A percentile compares a stretch with the other conserved stretches of the same genome.
These are phyloP conservation scores for Agrenia bidenticulata DNA, from an alignment of 2,888 invertebrate species.

Conservation along the genomic window DNA sequence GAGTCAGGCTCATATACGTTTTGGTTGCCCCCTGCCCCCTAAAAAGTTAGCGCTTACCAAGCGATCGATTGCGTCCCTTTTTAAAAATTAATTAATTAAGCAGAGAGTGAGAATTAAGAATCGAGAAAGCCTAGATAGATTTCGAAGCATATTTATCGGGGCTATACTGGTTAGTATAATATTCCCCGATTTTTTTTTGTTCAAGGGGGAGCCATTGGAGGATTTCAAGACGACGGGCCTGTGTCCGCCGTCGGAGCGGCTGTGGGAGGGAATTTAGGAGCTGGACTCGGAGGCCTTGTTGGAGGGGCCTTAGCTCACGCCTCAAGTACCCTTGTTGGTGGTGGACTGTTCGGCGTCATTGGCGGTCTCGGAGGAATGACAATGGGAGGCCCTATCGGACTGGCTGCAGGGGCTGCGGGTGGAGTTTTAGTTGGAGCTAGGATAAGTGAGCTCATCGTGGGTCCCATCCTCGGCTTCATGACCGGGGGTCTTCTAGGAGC, in stretches of 20 bases:
- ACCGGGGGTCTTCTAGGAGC: conserved; percentile 18
- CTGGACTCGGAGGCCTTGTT: conserved; percentile 18
- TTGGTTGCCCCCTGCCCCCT: too few species aligned
- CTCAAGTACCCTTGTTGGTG: conserved; percentile 10
- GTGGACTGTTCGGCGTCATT: conserved; percentile 10
- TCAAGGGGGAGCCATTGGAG: conserved; percentile 20
- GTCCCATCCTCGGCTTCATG: conserved; percentile 6
- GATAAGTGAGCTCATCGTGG: conserved; percentile 4
- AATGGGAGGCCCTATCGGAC: conserved; percentile 7
- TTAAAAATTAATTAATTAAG: too few species aligned
- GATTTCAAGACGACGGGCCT: conserved; percentile 6
- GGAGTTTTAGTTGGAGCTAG: conserved; percentile 12
- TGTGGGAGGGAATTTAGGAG: conserved; percentile 17
- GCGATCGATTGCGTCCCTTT: too few species aligned
- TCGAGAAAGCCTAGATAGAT: not conserved
- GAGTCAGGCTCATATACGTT: too few species aligned
- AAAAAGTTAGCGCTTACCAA: too few species aligned
- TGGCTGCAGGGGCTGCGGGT: conserved; percentile 6
- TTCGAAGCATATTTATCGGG: not conserved
- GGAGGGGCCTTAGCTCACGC: conserved; percentile 14
- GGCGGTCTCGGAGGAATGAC: conserved; percentile 16
- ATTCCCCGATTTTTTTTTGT: not conserved
- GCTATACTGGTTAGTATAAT: not conserved
- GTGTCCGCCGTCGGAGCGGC: conserved; percentile 11
- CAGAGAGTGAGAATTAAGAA: too few species aligned